These are phyloP conservation scores for Falco cherrug DNA, from an alignment of 2,797 vertebrate species.

Conservation along the genomic window DNA sequence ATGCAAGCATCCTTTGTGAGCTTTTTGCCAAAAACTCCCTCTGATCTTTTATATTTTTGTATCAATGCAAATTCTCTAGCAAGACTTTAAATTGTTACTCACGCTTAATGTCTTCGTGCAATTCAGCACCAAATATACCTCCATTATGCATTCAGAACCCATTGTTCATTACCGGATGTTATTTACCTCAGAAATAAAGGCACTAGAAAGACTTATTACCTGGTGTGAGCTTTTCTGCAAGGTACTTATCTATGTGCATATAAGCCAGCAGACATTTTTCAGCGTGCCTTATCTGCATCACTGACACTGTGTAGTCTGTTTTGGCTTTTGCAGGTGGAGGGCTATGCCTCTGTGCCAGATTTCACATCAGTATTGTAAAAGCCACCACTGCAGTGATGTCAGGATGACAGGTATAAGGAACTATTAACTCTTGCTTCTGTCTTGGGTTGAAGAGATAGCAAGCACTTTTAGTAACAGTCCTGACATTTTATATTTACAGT, in stretches of 20 bases:
- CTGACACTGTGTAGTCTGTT: neutral
- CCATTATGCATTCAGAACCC: neutral
- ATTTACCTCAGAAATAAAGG: constrained; percentile 14
- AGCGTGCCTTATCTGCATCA: neutral
- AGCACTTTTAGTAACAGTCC: neutral
- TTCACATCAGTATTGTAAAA: neutral
- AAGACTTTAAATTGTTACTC: neutral
- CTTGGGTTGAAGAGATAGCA: neutral
- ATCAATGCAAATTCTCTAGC: neutral
- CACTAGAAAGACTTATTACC: neutral
- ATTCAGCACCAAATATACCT: neutral
- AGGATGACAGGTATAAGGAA: neutral
- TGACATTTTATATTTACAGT: neutral
- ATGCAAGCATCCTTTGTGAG: neutral
- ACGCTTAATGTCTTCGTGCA: neutral
- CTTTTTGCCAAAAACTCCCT: neutral
- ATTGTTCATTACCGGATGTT: neutral
- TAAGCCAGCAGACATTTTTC: neutral
- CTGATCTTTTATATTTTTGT: neutral
- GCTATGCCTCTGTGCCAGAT: neutral
- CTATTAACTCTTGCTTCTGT: neutral
- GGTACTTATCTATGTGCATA: neutral
- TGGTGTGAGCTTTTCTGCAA: neutral
- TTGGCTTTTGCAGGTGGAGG: neutral
- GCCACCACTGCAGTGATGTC: neutral